Conservation (phyloP, 2,113 vertebrate genomes). For the Promerops cafer region DNA sequence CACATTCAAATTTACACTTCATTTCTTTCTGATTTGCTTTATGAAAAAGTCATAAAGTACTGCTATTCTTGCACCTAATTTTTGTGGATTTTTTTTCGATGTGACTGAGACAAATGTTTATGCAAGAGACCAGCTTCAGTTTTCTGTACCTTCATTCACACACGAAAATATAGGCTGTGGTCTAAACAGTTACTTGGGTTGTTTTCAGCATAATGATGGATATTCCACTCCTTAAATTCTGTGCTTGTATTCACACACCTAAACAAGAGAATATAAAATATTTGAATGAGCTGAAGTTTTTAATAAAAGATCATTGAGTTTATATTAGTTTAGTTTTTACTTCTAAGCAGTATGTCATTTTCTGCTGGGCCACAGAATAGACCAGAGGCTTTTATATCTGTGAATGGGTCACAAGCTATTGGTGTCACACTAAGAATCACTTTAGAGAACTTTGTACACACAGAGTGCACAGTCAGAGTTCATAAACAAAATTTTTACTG, state of each 20-base stretch:
- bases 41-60: background rate
- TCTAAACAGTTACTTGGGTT: background rate
- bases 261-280: background rate
- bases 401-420: background rate
- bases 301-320: background rate
- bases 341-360: background rate
- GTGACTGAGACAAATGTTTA: background rate
- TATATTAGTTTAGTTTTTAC: background rate
- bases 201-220: background rate
- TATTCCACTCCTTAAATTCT: background rate
- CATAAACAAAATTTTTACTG: background rate
- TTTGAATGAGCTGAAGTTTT: background rate
- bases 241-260: background rate
- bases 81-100: rapidly evolving
- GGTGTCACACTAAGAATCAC: background rate
- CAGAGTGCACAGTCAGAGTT: background rate
- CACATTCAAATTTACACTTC: rapidly evolving
- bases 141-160: background rate
- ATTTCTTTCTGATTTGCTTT: background rate
- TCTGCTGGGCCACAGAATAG: background rate
- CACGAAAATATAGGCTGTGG: background rate
- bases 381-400: background rate
- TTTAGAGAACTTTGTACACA: background rate
- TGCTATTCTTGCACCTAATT: background rate
- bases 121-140: background rate